phyloP scores from a whole-genome alignment of 2,113 vertebrate genomes.

The Corapipo altera region DNA sequence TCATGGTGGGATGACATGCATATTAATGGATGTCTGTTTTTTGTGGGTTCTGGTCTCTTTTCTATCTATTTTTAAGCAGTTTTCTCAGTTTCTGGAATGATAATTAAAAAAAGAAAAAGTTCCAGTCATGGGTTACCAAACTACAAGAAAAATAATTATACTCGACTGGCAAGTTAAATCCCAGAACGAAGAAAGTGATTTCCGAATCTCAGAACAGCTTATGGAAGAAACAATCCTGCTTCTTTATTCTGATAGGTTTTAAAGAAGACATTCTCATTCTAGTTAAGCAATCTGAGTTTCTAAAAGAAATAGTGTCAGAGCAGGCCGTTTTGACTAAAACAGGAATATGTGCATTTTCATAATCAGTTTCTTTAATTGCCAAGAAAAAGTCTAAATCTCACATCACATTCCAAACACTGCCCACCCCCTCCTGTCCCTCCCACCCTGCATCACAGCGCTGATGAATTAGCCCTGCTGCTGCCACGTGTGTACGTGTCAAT shows the following conservation, averaged over 20 bases:
- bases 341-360: neutral
- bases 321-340: neutral
- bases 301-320: neutral
- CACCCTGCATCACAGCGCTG: fast-evolving
- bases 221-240: neutral
- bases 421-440: neutral
- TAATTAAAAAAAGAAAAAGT: neutral
- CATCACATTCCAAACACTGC: neutral
- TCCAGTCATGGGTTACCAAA: neutral
- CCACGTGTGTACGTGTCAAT: neutral
- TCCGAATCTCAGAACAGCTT: neutral
- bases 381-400: neutral
- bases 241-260: neutral
- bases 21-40: neutral
- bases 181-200: neutral
- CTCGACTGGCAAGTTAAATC: neutral
- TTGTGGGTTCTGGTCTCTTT: neutral
- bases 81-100: conserved; percentile 6
- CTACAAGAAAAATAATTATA: neutral
- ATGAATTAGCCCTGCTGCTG: neutral
- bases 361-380: neutral
- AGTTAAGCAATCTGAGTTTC: neutral
- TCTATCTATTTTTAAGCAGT: neutral
- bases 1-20: neutral
- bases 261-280: neutral